Evolutionary conservation across 2,797 vertebrate genomes (phyloP).

Genomic region (Sciurus vulgaris): DNA sequence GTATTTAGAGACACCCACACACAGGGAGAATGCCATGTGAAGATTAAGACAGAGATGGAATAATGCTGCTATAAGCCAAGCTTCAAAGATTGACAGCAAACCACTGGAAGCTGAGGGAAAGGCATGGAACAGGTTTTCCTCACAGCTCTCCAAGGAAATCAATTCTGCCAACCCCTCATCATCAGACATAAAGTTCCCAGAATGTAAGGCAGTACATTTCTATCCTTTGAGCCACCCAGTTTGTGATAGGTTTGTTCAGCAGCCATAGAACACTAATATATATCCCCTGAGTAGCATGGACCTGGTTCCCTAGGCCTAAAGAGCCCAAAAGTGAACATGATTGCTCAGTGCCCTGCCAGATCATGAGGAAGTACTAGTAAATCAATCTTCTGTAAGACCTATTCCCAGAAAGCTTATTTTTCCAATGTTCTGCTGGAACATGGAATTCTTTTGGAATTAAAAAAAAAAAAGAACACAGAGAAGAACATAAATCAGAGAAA

Average conservation of each 20-base stretch:
- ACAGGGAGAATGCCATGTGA: not conserved
- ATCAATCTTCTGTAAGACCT: not conserved
- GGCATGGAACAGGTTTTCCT: not conserved
- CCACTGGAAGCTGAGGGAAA: not conserved
- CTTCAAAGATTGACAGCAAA: not conserved
- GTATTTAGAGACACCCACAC: not conserved
- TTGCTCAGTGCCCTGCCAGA: not conserved
- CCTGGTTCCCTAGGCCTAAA: not conserved
- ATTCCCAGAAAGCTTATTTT: not conserved
- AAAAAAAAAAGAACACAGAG: not conserved
- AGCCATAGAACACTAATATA: not conserved
- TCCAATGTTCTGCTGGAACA: no score
- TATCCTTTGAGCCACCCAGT: not conserved
- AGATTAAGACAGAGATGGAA: not conserved
- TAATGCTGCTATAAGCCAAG: not conserved
- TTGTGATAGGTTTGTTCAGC: not conserved
- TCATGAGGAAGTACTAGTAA: not conserved
- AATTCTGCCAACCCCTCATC: not conserved
- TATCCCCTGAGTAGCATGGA: no score
- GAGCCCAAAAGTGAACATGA: not conserved
- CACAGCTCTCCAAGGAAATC: not conserved
- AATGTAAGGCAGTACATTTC: not conserved
- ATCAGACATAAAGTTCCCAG: not conserved
- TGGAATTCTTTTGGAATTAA: not conserved
- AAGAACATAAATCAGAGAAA: not conserved